Conservation (phyloP, 2,113 vertebrate genomes). For the Pachypanchax playfairii region DNA sequence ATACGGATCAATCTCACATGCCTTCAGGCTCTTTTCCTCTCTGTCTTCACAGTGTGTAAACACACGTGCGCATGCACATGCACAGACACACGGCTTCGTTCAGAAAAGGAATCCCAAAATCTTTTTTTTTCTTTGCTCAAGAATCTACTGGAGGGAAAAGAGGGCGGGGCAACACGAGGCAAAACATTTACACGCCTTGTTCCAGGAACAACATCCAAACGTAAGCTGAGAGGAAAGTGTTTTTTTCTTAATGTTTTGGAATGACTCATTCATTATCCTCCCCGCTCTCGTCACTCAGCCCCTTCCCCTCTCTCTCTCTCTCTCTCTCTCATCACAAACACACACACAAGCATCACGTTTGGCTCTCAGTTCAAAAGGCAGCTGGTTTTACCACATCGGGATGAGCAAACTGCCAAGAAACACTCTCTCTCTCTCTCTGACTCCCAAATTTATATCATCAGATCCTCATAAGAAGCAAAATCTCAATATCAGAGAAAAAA, state of each 20-base stretch:
- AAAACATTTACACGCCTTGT: slow-evolving; percentile 55
- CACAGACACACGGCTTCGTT: slow-evolving; percentile 6
- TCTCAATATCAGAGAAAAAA: slow-evolving; percentile 32
- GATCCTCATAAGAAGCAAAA: slow-evolving; percentile 35
- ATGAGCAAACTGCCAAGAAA: slow-evolving; percentile 63
- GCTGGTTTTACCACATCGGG: slow-evolving; percentile 65
- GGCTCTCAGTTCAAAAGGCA: slow-evolving; percentile 61
- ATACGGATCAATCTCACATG: slow-evolving; percentile 59
- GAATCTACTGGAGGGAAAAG: slow-evolving; percentile 13
- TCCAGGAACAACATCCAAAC: slow-evolving; percentile 73
- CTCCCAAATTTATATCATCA: slow-evolving; percentile 57
- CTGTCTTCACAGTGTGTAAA: slow-evolving; percentile 12
- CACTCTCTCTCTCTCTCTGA: slow-evolving; percentile 48
- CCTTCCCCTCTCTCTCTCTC: slow-evolving; percentile 14
- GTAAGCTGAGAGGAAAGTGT: slow-evolving; percentile 63
- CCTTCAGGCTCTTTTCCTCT: slow-evolving; percentile 33
- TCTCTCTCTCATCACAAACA: slow-evolving; percentile 1
- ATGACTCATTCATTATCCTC: slow-evolving; percentile 58
- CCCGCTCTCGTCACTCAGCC: slow-evolving; percentile 9
- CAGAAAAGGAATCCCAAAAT: slow-evolving; percentile 17
- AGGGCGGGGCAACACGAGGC: slow-evolving; percentile 20
- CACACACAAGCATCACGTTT: slow-evolving; percentile 28
- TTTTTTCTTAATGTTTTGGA: slow-evolving; percentile 66
- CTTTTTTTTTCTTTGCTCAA: slow-evolving; percentile 30
- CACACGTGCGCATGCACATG: too few relatives aligned